phyloP scores from a whole-genome alignment of 2,113 vertebrate genomes.

The Catagonus wagneri region DNA sequence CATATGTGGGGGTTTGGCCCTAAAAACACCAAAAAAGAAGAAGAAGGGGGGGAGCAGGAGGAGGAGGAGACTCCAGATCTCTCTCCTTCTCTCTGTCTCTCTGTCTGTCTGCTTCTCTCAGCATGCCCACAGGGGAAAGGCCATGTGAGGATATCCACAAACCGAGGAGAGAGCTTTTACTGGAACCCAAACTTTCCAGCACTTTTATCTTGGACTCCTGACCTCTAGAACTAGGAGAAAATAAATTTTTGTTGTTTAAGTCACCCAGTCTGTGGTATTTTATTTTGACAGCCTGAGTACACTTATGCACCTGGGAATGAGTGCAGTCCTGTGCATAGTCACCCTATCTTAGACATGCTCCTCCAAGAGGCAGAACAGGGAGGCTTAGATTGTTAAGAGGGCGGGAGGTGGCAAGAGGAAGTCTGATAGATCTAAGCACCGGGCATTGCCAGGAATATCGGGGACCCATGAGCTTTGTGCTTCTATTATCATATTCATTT shows the following conservation, averaged over 20 bases:
- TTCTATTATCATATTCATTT: neutral
- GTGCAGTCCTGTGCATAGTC: too few relatives aligned
- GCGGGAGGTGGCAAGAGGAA: neutral
- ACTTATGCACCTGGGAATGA: neutral
- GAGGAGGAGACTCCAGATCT: neutral
- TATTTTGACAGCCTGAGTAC: neutral
- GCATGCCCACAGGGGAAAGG: neutral
- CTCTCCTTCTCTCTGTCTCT: neutral
- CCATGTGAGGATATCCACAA: neutral
- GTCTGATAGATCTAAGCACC: neutral
- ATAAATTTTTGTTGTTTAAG: neutral
- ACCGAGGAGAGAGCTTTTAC: neutral
- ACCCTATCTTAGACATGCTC: neutral
- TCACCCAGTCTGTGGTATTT: too few relatives aligned
- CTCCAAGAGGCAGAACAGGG: neutral
- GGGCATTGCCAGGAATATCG: neutral
- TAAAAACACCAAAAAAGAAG: too few relatives aligned
- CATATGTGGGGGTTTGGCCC: too few relatives aligned
- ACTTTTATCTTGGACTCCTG: neutral
- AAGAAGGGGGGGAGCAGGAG: too few relatives aligned
- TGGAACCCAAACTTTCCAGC: neutral
- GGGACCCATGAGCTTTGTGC: fast-evolving
- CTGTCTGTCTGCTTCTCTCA: neutral
- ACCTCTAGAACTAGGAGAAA: neutral
- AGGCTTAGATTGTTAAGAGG: neutral